phyloP scores from a whole-genome alignment of 1,140 invertebrate species.

The Homarus americanus region DNA sequence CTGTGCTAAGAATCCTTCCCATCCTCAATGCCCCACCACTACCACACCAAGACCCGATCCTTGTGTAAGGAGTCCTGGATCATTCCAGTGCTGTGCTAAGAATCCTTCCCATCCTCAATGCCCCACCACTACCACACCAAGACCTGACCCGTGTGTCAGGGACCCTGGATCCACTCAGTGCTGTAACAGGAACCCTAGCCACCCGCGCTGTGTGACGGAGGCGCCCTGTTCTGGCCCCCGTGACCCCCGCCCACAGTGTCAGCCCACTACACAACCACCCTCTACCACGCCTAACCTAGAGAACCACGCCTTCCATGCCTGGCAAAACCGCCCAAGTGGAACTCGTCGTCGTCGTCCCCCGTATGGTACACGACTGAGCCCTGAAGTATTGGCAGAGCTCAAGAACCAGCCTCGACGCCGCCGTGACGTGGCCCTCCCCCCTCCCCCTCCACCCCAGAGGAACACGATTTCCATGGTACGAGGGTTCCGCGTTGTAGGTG shows the following conservation, averaged over 20 bases:
- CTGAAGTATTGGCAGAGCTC: constrained; percentile 52
- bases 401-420: constrained; percentile 32
- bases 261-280: constrained; percentile 35
- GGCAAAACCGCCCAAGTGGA: constrained; percentile 34
- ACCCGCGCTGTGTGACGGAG: constrained; percentile 44
- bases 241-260: constrained; percentile 56
- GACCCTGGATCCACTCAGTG: constrained; percentile 31
- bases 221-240: constrained; percentile 40
- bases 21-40: constrained; percentile 40
- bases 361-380: constrained; percentile 66
- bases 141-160: constrained; percentile 34
- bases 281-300: constrained; percentile 62
- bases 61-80: constrained; percentile 55
- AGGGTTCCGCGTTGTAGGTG: constrained; percentile 64
- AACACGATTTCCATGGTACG: constrained; percentile 46
- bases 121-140: constrained; percentile 25
- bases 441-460: constrained; percentile 22
- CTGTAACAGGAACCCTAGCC: constrained; percentile 25
- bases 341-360: constrained; percentile 58
- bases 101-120: constrained; percentile 29
- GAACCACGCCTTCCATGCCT: constrained; percentile 73
- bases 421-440: constrained; percentile 38
- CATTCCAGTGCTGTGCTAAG: constrained; percentile 28
- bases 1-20: constrained; percentile 30
- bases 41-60: constrained; percentile 49